Conservation (phyloP, 2,113 vertebrate genomes). For the Bos taurus region ARS-UCD2.0 NC_037328.1:89180001-89180500, state of each 20-base stretch:
- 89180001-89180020: not conserved
- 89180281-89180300: not conserved
- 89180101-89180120: not conserved
- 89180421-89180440: not conserved
- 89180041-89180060: too few relatives aligned
- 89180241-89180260: not conserved
- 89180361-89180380: not conserved
- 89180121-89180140: not conserved
- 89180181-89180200: not conserved
- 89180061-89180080: not conserved
- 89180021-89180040: not conserved
- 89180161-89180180: not conserved
- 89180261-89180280: rapidly evolving
- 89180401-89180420: not conserved
- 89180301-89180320: not conserved
- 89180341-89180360: not conserved
- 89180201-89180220: not conserved
- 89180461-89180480: not conserved
- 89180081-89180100: not conserved
- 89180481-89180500: not conserved
- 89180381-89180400: not conserved
- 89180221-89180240: not conserved
- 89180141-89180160: not conserved
- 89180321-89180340: not conserved
- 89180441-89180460: not conserved